phyloP scores from a whole-genome alignment of 2,888 invertebrate species.

The Physocephala rufipes region DNA sequence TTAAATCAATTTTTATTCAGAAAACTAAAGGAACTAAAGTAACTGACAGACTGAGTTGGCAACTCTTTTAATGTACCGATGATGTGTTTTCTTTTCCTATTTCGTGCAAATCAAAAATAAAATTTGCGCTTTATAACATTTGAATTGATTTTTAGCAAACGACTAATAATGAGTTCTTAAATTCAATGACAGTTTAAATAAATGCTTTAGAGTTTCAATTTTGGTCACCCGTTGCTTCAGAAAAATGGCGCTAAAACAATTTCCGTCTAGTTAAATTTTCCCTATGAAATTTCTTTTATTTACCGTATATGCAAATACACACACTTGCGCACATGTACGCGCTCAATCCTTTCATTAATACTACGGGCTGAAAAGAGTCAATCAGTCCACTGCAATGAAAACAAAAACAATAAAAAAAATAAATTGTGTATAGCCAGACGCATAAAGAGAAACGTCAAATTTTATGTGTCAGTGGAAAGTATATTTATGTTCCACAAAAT shows the following conservation, averaged over 20 bases:
- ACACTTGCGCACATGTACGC: neutral
- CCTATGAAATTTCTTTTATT: neutral
- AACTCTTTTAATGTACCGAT: too few species aligned
- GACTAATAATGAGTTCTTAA: too few species aligned
- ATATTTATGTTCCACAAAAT: neutral
- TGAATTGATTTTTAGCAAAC: too few species aligned
- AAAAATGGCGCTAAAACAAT: neutral
- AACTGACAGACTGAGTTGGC: too few species aligned
- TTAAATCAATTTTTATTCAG: too few species aligned
- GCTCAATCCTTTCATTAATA: neutral
- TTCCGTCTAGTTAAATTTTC: neutral
- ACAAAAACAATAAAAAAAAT: conserved; percentile 12
- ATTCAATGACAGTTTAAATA: too few species aligned
- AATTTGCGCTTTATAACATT: too few species aligned
- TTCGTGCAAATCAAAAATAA: too few species aligned
- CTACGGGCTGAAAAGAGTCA: neutral
- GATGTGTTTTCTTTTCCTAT: too few species aligned
- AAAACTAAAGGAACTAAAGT: too few species aligned
- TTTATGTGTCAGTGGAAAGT: conserved; percentile 10
- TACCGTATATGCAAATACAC: neutral
- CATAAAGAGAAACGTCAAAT: conserved; percentile 23
- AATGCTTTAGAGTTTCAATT: too few species aligned
- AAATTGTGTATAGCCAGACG: neutral
- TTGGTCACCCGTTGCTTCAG: neutral
- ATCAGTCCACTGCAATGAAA: too few species aligned